Evolutionary conservation across 2,113 vertebrate genomes (phyloP), one percentile per base, ranked within the genome.

Genomic region (Cyanoliseus patagonus): DNA sequence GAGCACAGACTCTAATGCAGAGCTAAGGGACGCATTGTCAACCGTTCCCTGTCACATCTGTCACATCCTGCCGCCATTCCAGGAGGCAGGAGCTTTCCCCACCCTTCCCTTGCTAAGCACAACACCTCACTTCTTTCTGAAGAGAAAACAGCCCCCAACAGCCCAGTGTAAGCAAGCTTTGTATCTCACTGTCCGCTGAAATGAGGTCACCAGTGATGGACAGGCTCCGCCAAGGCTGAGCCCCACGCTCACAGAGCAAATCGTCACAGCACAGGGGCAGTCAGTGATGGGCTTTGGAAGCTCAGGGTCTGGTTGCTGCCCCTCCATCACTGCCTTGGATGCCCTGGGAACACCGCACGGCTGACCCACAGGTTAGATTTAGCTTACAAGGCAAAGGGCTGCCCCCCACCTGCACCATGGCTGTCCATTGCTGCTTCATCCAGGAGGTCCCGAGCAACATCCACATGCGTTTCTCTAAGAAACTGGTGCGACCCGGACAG

Each of bases 181-280:
- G 3, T 0, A 6, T 19, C n/a, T 62, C 6, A 0, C 44, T 41
- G 51, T 11, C n/a, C 13, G 2, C 49, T 13, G 39, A 7, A 23
- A 33, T 1, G 18, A 33, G 22, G 35, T 47, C 20, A 30, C 33
- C 53, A 10, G 25, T 2, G 63, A 8, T 1, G 17, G 49, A 51
- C 16, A 49, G 39, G 27, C 27, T 51, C 70, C 42, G 5, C 2
- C 19, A 16, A 25, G 28, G 42, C 55, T n/a, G 27, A 87, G 16
- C 47, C 53, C 62, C 35, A 3, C 0, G 15, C 35, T 72, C 33
- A 22, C 42, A 76, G 20, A 64, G 28, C 49, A 0, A 1, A 15
- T 37, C 10, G 11, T 24, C 3, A 1, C 13, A 35, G 59, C 59
- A 24, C 20, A 13, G 33, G 28, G 59, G 20, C 12, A 10, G 19